Percentiles rank a stretch among this genome's conserved stretches.
phyloP scores from a whole-genome alignment of 2,888 invertebrate genomes.

The Blastobasis adustella region DNA sequence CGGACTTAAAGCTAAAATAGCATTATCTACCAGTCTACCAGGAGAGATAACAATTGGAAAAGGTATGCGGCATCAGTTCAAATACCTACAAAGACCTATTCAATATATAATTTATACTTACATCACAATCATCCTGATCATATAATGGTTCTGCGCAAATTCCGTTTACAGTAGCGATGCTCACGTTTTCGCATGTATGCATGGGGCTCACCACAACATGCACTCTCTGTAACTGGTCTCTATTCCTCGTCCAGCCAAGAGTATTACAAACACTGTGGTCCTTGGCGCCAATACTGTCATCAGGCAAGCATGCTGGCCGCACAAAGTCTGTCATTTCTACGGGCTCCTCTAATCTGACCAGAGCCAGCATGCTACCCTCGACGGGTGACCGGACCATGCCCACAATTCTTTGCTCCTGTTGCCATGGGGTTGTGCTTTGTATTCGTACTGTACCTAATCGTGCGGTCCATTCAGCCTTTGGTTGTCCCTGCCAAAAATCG shows the following conservation, averaged over 20 bases:
- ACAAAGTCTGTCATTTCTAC: constrained; percentile 87
- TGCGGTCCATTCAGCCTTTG: constrained; percentile 91
- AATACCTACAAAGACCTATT: background rate
- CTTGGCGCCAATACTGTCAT: constrained; percentile 38
- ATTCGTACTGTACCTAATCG: constrained; percentile 85
- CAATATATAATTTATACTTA: constrained; percentile 60
- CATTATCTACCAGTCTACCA: too few relatives aligned
- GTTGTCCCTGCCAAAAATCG: constrained; percentile 77
- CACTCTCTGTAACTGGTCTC: constrained; percentile 87
- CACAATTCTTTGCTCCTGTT: constrained; percentile 87
- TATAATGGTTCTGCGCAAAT: constrained; percentile 88
- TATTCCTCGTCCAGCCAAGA: constrained; percentile 89
- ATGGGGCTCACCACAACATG: constrained; percentile 84
- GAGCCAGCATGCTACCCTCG: constrained; percentile 89
- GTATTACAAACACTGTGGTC: constrained; percentile 80
- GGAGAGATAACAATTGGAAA: too few relatives aligned
- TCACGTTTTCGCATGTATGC: constrained; percentile 89
- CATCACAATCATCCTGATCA: constrained; percentile 87
- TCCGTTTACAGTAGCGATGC: constrained; percentile 88
- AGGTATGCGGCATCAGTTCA: too few relatives aligned
- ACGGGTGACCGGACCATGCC: constrained; percentile 93
- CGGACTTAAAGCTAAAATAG: too few relatives aligned
- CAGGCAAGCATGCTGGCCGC: constrained; percentile 86
- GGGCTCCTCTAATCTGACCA: constrained; percentile 85
- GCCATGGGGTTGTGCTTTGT: constrained; percentile 89